Evolutionary conservation across 2,113 vertebrate genomes (phyloP).

Genomic region (Platysteira castanea): DNA sequence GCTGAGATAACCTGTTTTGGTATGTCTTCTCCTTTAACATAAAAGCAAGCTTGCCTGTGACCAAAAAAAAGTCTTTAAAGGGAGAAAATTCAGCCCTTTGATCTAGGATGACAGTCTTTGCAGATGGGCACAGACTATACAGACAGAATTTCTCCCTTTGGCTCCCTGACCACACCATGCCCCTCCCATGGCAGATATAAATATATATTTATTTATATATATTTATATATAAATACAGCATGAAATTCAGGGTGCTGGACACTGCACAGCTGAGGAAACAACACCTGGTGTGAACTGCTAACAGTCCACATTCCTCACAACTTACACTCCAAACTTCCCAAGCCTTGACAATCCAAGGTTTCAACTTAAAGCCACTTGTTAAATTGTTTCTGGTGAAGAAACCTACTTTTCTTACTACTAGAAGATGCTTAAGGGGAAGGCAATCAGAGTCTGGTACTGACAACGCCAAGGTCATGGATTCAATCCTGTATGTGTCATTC

Average conservation of each 20-base stretch:
- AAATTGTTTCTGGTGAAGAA: not conserved
- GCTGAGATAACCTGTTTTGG: not conserved
- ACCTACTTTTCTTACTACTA: not conserved
- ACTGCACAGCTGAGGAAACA: not conserved
- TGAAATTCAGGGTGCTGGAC: not conserved
- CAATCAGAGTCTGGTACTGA: not conserved
- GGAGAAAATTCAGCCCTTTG: not conserved
- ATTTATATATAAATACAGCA: too few species aligned
- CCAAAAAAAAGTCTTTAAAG: not conserved
- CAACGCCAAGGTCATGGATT: not conserved
- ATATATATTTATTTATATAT: too few species aligned
- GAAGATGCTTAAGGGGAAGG: not conserved
- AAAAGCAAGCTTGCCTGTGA: not conserved
- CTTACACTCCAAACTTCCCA: not conserved
- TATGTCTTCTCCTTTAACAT: not conserved
- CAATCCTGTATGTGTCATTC: not conserved
- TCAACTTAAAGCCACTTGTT: not conserved
- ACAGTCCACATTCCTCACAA: not conserved
- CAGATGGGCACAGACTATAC: not conserved
- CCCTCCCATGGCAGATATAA: too few species aligned
- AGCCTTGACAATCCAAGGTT: not conserved
- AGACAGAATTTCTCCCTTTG: too few species aligned
- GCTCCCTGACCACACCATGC: too few species aligned
- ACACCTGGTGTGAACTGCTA: not conserved
- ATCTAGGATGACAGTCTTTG: not conserved